A percentile compares a stretch with the other conserved stretches of the same genome.
Conservation (phyloP, 2,797 vertebrate species). For the Sebastes matsubarae region DNA sequence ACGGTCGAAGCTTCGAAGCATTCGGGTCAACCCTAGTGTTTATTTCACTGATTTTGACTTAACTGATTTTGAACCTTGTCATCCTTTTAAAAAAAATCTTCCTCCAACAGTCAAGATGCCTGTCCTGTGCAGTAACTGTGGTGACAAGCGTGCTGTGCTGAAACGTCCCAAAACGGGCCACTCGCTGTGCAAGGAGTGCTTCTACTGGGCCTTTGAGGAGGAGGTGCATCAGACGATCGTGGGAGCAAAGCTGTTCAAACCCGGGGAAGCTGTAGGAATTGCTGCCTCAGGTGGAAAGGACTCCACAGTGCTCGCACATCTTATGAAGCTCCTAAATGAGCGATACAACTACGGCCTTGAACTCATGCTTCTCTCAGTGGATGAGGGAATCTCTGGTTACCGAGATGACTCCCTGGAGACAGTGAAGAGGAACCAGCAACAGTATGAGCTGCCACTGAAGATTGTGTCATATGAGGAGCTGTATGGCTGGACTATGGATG, state of each 20-base stretch:
- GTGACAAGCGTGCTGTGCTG: constrained; percentile 79
- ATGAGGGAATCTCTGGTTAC: constrained; percentile 91
- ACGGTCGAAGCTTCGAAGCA: fast-evolving
- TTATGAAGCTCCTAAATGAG: constrained; percentile 86
- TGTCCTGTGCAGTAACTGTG: constrained; percentile 82
- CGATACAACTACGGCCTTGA: constrained; percentile 83
- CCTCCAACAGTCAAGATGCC: constrained; percentile 71
- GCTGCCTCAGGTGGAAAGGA: constrained; percentile 91
- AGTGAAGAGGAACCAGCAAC: constrained; percentile 85
- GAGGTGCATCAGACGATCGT: constrained; percentile 88
- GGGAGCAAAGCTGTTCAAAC: constrained; percentile 81
- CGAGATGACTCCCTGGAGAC: constrained; percentile 89
- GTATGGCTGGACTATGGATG: constrained; percentile 93
- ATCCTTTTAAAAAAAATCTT: background rate
- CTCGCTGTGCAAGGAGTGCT: constrained; percentile 88
- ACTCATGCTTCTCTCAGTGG: constrained; percentile 87
- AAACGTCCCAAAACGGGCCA: constrained; percentile 87
- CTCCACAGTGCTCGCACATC: constrained; percentile 91
- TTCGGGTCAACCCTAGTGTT: fast-evolving
- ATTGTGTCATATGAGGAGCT: constrained; percentile 89
- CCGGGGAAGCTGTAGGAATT: constrained; percentile 84
- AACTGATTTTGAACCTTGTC: background rate
- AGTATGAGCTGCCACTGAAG: constrained; percentile 88
- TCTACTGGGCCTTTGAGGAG: constrained; percentile 89
- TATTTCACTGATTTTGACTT: background rate